phyloP scores from a whole-genome alignment of 2,797 vertebrate genomes.

The Rhynchotus rufescens region DNA sequence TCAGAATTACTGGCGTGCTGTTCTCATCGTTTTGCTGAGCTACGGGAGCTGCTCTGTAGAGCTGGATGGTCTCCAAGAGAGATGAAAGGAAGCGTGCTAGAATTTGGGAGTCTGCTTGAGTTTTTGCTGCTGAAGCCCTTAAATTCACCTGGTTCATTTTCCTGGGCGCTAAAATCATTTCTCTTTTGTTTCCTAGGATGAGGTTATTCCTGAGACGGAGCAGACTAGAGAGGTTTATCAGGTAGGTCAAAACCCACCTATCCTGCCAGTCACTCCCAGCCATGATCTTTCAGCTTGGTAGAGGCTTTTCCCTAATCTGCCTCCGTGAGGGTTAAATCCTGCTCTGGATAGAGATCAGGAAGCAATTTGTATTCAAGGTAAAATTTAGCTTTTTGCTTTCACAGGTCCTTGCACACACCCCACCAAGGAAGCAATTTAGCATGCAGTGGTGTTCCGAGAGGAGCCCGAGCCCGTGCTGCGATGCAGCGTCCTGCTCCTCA shows the following conservation, averaged over 20 bases:
- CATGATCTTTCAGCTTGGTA: background rate
- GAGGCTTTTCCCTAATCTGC: background rate
- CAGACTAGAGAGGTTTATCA: background rate
- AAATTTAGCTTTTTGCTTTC: background rate
- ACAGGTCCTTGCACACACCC: accelerated
- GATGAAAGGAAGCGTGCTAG: background rate
- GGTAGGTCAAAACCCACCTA: background rate
- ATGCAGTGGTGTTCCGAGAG: background rate
- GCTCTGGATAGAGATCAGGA: background rate
- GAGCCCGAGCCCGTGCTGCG: background rate
- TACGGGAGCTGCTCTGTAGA: constrained; percentile 37
- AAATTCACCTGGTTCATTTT: background rate
- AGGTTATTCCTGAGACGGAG: background rate
- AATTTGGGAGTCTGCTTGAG: background rate
- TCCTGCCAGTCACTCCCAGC: accelerated
- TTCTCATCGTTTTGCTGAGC: constrained; percentile 41
- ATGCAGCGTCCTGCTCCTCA: background rate
- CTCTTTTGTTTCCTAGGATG: background rate
- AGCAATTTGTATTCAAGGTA: accelerated
- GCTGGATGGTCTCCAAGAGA: constrained; percentile 1
- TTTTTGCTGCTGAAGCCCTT: background rate
- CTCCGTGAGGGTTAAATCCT: background rate
- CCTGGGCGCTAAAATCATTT: background rate
- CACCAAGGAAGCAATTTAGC: background rate
- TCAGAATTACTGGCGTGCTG: constrained; percentile 42